These are phyloP conservation scores for Rugalucina vietnamica DNA, from an alignment of 2,888 invertebrate species.

Conservation along the genomic window DNA sequence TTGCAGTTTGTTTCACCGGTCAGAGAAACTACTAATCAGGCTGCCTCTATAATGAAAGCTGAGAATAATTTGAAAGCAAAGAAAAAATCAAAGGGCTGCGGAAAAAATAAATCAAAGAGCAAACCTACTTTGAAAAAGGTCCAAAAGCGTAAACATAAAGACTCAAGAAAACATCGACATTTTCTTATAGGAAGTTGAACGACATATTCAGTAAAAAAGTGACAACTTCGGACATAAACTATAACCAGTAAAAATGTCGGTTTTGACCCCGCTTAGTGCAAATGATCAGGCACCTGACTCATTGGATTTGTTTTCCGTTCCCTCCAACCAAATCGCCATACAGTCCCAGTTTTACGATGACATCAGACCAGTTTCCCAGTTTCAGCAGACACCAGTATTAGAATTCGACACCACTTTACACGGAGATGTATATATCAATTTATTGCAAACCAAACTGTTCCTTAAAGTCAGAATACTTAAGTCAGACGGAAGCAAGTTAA, in stretches of 20 bases:
- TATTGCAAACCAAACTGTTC: not conserved
- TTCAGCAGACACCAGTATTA: not conserved
- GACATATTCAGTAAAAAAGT: not conserved
- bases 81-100: not conserved
- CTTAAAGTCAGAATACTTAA: not conserved
- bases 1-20: not conserved
- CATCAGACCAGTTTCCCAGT: not conserved
- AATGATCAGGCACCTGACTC: not conserved
- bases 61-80: not conserved
- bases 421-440: not conserved
- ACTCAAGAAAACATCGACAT: not conserved
- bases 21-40: not conserved
- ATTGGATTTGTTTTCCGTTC: not conserved
- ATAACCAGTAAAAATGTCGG: not conserved
- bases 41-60: not conserved
- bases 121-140: not conserved
- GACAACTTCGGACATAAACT: not conserved
- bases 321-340: not conserved
- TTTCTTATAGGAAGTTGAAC: not conserved
- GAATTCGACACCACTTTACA: not conserved
- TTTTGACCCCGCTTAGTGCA: not conserved
- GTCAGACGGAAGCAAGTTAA: not conserved
- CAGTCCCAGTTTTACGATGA: not conserved
- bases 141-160: not conserved
- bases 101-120: not conserved